A percentile compares a stretch with the other conserved stretches of the same genome.
These are phyloP conservation scores for Oconnorella tubifera DNA, from an alignment of 2,888 invertebrate species.

Conservation along the genomic window DNA sequence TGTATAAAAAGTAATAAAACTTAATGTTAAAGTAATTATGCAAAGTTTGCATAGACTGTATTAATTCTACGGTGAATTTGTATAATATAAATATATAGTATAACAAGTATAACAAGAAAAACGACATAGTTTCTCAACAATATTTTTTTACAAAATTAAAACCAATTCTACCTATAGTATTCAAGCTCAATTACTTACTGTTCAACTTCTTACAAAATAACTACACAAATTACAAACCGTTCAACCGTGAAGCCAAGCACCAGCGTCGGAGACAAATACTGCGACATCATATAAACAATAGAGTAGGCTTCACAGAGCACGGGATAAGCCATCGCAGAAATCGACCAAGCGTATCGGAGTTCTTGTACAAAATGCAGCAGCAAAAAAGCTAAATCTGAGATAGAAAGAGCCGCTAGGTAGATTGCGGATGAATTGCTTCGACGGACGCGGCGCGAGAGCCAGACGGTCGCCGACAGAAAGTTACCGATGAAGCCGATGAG, in stretches of 20 bases:
- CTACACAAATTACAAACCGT: conserved; percentile 45
- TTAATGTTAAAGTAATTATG: too few relatives aligned
- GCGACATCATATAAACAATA: conserved; percentile 45
- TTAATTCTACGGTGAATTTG: too few relatives aligned
- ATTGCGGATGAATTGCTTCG: conserved; percentile 53
- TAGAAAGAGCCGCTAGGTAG: conserved; percentile 51
- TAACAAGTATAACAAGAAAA: too few relatives aligned
- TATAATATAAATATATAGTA: too few relatives aligned
- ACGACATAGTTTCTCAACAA: too few relatives aligned
- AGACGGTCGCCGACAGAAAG: conserved; percentile 48
- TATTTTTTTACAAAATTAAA: too few relatives aligned
- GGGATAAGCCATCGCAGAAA: conserved; percentile 40
- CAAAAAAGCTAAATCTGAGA: conserved; percentile 47
- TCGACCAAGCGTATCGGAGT: conserved; percentile 50
- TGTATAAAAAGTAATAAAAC: too few relatives aligned
- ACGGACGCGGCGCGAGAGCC: conserved; percentile 47
- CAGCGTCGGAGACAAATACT: conserved; percentile 51
- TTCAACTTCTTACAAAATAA: too few relatives aligned
- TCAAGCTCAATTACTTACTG: too few relatives aligned
- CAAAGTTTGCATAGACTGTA: too few relatives aligned
- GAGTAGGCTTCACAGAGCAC: conserved; percentile 49
- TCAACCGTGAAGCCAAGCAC: conserved; percentile 54
- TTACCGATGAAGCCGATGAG: conserved; percentile 49
- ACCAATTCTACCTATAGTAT: too few relatives aligned
- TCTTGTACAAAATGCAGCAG: conserved; percentile 48